Base-by-base conservation (phyloP, 2,113 vertebrate species). In the Osmerus eperlanus region DNA sequence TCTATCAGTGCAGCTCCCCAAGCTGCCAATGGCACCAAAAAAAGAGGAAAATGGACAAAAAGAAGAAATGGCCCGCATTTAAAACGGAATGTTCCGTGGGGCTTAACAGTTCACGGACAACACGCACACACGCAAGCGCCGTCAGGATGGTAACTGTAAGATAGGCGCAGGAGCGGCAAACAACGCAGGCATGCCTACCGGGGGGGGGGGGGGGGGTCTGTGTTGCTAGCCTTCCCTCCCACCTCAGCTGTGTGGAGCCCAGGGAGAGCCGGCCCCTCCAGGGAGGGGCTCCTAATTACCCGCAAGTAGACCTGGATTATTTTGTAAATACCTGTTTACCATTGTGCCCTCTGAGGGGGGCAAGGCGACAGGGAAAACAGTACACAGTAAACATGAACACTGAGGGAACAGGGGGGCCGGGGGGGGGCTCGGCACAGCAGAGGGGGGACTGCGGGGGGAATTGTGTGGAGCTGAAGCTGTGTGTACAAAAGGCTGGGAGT, bases 271-370 rank as follows among this genome's bases (percentile, higher is more conserved):
- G 25, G 54, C 66, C 13, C 66, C 87, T 78, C 86, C 3, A 70
- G 88, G 84, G 91, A 89, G 52, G 52, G 23, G 66, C 4, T 72
- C 75, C 86, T 92, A 92, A 92, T 92, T 90, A 90, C 87, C 80
- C 77, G 74, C 71, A 76, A 83, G 87, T 77, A 87, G 84, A 83
- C 76, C 71, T 81, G 89, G 92, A 93, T 92, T 92, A 90, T 91
- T 92, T 90, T 90, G 91, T 89, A 93, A 92, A 91, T 93, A 92
- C 88, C 86, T 89, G 89, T 88, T 91, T 88, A 91, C 85, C 84
- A 85, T 86, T 67, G 66, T 55, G 76, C 80, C 68, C 78, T 82
- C 61, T 60, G 61, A 47, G 77, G 78, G 67, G 41, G 41, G 41
- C 41, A 5, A 47, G 41, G 41, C 41, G 9, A 47, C 41, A 47